These are phyloP conservation scores for Melipona quadrifasciata DNA, from an alignment of 1,140 invertebrate genomes.

Conservation along the genomic window DNA sequence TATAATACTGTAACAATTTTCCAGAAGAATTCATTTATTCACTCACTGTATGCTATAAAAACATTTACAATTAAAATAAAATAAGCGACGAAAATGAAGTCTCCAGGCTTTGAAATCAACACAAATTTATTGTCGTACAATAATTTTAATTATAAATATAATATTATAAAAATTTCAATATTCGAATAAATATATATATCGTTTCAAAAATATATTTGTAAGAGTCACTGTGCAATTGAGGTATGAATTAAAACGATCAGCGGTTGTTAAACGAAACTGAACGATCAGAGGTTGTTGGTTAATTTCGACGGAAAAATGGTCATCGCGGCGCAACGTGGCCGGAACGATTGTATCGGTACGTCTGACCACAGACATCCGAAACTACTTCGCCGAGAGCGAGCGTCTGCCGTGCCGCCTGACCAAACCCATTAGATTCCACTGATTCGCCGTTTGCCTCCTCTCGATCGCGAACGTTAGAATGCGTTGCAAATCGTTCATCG, in stretches of 20 bases:
- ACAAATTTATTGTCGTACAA: too few species aligned
- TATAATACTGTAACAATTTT: too few species aligned
- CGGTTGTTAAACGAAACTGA: background rate
- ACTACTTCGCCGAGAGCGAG: conserved; percentile 15
- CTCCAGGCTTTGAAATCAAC: too few species aligned
- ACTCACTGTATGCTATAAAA: too few species aligned
- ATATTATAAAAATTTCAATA: too few species aligned
- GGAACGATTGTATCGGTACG: conserved; percentile 8
- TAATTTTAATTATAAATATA: too few species aligned
- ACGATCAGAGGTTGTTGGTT: background rate
- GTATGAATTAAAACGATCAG: background rate
- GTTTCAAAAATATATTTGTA: too few species aligned
- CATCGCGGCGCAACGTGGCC: background rate
- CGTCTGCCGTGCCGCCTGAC: conserved; percentile 22
- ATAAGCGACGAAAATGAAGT: too few species aligned
- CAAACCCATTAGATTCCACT: conserved; percentile 29
- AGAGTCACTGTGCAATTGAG: too few species aligned
- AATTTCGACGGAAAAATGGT: background rate
- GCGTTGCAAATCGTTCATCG: background rate
- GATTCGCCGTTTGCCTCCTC: conserved; percentile 1
- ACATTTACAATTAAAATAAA: too few species aligned
- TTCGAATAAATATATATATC: too few species aligned
- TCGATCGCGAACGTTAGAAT: background rate
- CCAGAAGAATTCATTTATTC: too few species aligned
- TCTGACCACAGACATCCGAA: conserved; percentile 36